phyloP scores from a whole-genome alignment of 2,888 invertebrate species.

The Busseola fusca region DNA sequence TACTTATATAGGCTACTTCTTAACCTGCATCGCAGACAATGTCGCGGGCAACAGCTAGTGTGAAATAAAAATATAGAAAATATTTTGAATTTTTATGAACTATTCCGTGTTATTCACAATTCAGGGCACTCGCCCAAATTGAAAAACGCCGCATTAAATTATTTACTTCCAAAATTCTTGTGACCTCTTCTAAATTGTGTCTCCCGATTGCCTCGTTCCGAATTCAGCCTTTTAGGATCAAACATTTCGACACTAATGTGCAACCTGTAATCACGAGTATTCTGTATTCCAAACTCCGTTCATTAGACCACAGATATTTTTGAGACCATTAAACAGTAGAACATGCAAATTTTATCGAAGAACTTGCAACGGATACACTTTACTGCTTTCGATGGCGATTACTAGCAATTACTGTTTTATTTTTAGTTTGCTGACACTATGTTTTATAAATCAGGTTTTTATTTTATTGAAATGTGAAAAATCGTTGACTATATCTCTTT shows the following conservation, averaged over 20 bases:
- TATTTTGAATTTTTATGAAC: no score
- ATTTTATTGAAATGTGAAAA: background rate
- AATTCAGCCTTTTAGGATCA: constrained; percentile 21
- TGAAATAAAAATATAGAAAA: no score
- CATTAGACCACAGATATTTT: constrained; percentile 54
- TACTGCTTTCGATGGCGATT: constrained; percentile 66
- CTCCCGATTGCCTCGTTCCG: constrained; percentile 31
- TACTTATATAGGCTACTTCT: no score
- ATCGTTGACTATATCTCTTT: background rate
- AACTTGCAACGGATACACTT: constrained; percentile 66
- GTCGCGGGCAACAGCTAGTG: no score
- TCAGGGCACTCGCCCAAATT: background rate
- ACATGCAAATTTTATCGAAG: constrained; percentile 52
- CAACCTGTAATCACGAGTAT: constrained; percentile 51
- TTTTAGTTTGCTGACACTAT: constrained; percentile 23
- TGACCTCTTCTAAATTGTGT: constrained; percentile 19
- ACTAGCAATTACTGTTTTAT: constrained; percentile 57
- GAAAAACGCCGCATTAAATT: background rate
- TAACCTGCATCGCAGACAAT: no score
- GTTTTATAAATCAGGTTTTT: background rate
- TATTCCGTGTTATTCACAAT: background rate
- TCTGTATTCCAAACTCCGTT: constrained; percentile 27
- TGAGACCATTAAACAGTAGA: constrained; percentile 39
- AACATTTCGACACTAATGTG: constrained; percentile 35
- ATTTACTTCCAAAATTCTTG: constrained; percentile 11